phyloP scores from a whole-genome alignment of 1,140 invertebrate species.

The Ceratosolen solmsi region DNA sequence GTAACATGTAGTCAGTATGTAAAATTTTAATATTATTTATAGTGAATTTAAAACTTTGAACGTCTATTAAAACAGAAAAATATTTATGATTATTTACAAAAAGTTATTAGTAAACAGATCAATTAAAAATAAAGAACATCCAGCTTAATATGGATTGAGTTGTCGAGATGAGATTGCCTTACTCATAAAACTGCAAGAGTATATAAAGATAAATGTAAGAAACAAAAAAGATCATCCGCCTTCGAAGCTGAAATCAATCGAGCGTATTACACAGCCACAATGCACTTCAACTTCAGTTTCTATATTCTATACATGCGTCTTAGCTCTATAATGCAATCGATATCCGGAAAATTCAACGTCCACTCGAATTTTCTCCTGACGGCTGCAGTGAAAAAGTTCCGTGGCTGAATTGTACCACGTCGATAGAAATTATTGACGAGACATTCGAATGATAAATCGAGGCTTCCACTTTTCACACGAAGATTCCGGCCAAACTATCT shows the following conservation, averaged over 20 bases:
- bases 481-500: neutral
- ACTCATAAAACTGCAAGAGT: neutral
- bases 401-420: neutral
- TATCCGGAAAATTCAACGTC: neutral
- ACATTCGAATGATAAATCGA: slow-evolving; percentile 18
- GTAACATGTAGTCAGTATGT: too few relatives aligned
- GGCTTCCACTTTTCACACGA: neutral
- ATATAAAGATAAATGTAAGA: neutral
- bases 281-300: neutral
- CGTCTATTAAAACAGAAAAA: too few relatives aligned
- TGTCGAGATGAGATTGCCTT: slow-evolving; percentile 12
- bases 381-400: neutral
- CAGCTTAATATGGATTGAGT: slow-evolving; percentile 10
- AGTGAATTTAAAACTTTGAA: too few relatives aligned
- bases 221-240: neutral
- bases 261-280: neutral
- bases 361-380: slow-evolving; percentile 20
- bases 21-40: too few relatives aligned
- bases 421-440: slow-evolving; percentile 25
- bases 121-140: slow-evolving; percentile 14
- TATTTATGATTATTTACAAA: too few relatives aligned
- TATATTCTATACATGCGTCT: neutral
- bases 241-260: slow-evolving; percentile 19
- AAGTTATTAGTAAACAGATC: neutral
- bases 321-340: neutral